A percentile compares a stretch with the other conserved stretches of the same genome.
Evolutionary conservation across 2,888 invertebrate species (phyloP).

Genomic region (Chorisops tibialis): DNA sequence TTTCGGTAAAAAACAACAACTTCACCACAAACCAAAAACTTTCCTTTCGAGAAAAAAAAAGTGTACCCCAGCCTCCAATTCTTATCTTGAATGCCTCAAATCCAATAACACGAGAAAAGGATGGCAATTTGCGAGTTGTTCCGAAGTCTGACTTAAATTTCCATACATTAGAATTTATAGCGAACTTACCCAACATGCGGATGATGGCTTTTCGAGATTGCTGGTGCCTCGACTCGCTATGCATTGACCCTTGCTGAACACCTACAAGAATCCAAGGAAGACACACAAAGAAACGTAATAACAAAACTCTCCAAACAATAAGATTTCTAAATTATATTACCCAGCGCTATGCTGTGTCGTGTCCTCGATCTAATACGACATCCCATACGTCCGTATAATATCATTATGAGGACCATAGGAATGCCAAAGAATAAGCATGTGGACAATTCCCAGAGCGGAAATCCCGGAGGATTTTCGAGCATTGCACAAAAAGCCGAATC

Average conservation of each 20-base stretch:
- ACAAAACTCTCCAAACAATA: background rate
- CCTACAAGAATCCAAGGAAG: slow-evolving; percentile 37
- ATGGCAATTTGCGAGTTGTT: background rate
- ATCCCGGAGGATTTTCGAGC: slow-evolving; percentile 58
- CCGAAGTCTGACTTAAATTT: slow-evolving; percentile 10
- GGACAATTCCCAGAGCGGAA: slow-evolving; percentile 76
- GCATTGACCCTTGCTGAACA: slow-evolving; percentile 61
- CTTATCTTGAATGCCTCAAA: background rate
- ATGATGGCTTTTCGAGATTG: slow-evolving; percentile 73
- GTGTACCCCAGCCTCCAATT: no score
- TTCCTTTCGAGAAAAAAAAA: no score
- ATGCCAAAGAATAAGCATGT: slow-evolving; percentile 78
- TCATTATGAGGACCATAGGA: slow-evolving; percentile 68
- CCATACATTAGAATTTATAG: slow-evolving; percentile 18
- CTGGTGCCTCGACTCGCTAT: slow-evolving; percentile 65
- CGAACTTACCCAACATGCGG: slow-evolving; percentile 69
- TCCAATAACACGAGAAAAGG: background rate
- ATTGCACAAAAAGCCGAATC: slow-evolving; percentile 81
- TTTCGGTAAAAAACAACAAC: no score
- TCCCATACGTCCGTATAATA: slow-evolving; percentile 78
- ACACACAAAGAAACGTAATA: background rate
- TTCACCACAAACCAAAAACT: no score
- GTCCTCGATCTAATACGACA: slow-evolving; percentile 61
- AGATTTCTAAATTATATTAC: slow-evolving; percentile 35
- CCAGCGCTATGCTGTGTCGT: slow-evolving; percentile 51